Conservation (phyloP, 2,113 vertebrate genomes). For the Candoia aspera region DNA sequence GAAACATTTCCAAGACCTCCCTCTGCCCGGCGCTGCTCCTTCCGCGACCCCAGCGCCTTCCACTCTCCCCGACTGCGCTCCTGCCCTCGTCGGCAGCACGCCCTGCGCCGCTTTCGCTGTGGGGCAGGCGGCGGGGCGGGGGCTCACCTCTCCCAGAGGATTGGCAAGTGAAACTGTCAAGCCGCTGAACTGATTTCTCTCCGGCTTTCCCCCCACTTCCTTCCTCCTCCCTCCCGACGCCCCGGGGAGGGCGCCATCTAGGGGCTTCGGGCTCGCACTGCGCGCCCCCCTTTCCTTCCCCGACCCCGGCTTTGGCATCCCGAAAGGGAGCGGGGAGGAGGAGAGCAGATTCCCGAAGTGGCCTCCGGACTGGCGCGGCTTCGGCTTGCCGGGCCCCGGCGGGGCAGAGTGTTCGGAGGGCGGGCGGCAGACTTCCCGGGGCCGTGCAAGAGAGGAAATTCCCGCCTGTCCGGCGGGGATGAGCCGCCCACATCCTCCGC, state of each 20-base stretch:
- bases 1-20: too few species aligned
- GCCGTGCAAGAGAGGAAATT: not conserved
- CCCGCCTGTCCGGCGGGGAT: not conserved
- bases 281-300: too few species aligned
- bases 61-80: not conserved
- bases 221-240: not conserved
- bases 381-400: not conserved
- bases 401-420: not conserved
- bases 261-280: not conserved
- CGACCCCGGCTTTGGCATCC: too few species aligned
- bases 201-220: too few species aligned
- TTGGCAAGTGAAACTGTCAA: not conserved
- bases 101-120: too few species aligned
- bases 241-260: not conserved
- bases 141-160: not conserved
- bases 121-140: not conserved
- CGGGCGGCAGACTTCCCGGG: not conserved
- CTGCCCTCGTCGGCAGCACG: too few species aligned
- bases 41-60: too few species aligned
- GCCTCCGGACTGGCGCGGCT: not conserved
- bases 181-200: not conserved
- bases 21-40: not conserved
- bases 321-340: too few species aligned
- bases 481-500: accelerated
- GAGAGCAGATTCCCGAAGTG: not conserved